Evolutionary conservation across 2,797 vertebrate genomes (phyloP), one percentile per base, ranked within the genome.

Genomic region (Poeciliopsis presidionis): DNA sequence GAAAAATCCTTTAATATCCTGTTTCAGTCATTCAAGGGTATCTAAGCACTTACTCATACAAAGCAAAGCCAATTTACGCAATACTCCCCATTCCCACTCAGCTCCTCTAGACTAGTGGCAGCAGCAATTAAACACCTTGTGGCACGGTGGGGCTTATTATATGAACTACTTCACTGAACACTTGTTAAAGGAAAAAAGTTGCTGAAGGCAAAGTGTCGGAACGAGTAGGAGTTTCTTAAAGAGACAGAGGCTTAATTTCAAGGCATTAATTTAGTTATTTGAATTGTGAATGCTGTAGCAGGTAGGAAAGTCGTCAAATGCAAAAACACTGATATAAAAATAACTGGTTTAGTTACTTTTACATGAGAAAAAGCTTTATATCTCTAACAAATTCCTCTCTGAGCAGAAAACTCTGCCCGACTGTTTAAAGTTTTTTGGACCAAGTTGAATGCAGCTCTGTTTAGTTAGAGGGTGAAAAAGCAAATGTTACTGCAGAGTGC

Each of bases 391-490:
- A 20, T 67, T 22, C 7, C 16, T 28, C 63, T 9, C 59, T 79
- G 55, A 57, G 41, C 65, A 45, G 65, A 67, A 75, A 59, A 43
- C 43, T 71, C 41, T 61, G 49, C 13, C 16, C 14, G 36, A 80
- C n/a, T 57, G 2, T 43, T 45, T 5, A 67, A 61, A 73, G 71
- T 43, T 61, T 3, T 20, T 69, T 55, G 46, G 46, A 47, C 65
- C 18, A 55, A 65, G 55, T 6, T 13, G 7, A 57, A 65, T 30
- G 39, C 61, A 65, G 41, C 46, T n/a, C 20, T 6, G 45, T 33
- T 30, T 30, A 33, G 49, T 33, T 61, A 14, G 72, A 75, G 36
- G 18, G 39, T 72, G 59, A 28, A 33, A 33, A 49, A 49, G 45
- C 28, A 65, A 75, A 11, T 73, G 47, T 45, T 75, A 28, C n/a